A percentile compares a stretch with the other conserved stretches of the same genome.
These are phyloP conservation scores for Pachymerium ferrugineum DNA, from an alignment of 2,888 invertebrate species.

Conservation along the genomic window DNA sequence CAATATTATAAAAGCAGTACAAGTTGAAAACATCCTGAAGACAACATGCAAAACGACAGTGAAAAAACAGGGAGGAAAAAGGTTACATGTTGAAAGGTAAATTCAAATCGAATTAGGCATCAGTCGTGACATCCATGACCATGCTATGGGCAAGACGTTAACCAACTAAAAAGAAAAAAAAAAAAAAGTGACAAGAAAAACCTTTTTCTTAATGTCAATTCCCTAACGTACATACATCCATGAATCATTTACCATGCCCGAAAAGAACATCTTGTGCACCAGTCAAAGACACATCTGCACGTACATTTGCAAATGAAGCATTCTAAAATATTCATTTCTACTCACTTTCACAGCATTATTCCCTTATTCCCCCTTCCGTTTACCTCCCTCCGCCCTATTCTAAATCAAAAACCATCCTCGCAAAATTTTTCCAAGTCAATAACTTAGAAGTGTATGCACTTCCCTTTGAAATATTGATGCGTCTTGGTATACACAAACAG, in stretches of 20 bases:
- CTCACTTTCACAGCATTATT: slow-evolving; percentile 15
- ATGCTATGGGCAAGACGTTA: neutral
- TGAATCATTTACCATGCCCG: neutral
- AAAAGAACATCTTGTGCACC: slow-evolving; percentile 9
- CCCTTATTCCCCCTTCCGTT: neutral
- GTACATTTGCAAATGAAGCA: slow-evolving; percentile 21
- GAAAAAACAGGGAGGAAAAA: neutral
- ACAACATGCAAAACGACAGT: neutral
- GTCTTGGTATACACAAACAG: neutral
- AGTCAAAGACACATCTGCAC: slow-evolving; percentile 6
- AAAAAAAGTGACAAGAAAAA: neutral
- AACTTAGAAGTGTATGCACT: no score
- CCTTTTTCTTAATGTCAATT: slow-evolving; percentile 10
- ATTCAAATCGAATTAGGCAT: slow-evolving; percentile 1
- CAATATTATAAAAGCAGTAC: neutral
- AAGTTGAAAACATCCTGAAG: slow-evolving; percentile 10
- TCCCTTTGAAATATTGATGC: neutral
- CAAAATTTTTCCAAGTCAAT: neutral
- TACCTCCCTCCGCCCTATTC: neutral
- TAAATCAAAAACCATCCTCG: neutral
- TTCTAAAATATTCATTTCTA: slow-evolving; percentile 6
- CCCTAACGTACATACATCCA: neutral
- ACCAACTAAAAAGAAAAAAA: neutral
- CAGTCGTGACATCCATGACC: neutral
- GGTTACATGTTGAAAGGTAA: neutral